Base-by-base conservation (phyloP, 1,140 invertebrate genomes). In the Tetragonula clypearis region DNA sequence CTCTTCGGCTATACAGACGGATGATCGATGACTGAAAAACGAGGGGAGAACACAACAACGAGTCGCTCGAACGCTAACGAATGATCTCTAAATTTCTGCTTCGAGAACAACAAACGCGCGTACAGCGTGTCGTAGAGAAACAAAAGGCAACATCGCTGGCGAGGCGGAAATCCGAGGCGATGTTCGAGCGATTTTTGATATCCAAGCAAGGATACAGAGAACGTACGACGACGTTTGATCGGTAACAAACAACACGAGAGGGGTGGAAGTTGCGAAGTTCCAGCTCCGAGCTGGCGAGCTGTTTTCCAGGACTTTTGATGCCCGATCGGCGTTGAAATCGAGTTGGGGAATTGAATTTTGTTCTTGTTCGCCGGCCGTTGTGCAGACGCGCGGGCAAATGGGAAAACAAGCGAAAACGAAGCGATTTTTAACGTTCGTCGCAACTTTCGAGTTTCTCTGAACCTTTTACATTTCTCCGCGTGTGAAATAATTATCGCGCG, bases 11-110 rank as follows among this genome's bases (percentile, higher is more conserved):
- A 77, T 53, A 89, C 66, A 60, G 75, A 83, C 85, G 69, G 86
- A 89, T 89, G 88, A 90, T 89, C 86, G 88, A 90, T 90, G 79
- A 89, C 82, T 62, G 86, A 85, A 89, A 26, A 89, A 90, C 79
- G 68, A 87, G 88, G 79, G 81, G 86, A 78, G 26, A 87, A 66
- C 75, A 8, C 41, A 49, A 49, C 41, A 21, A 66, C 26, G 23
- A 62, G 60, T 62, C n/a, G 60, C 23, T 62, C 41, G 82, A 79
- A 76, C 79, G 79, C 66, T 75, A 86, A 88, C 79, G 84, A 88
- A 80, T 88, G 74, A 86, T 88, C 84, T 86, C 62, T 53, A 80
- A 88, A 79, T 85, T 81, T 69, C 41, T 78, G 78, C 53, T 11
- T 53, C 62, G 56, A 58, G 85, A 65, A 65, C 65, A 58, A 65